phyloP scores from a whole-genome alignment of 2,113 vertebrate genomes.

The Ameiurus melas region DNA sequence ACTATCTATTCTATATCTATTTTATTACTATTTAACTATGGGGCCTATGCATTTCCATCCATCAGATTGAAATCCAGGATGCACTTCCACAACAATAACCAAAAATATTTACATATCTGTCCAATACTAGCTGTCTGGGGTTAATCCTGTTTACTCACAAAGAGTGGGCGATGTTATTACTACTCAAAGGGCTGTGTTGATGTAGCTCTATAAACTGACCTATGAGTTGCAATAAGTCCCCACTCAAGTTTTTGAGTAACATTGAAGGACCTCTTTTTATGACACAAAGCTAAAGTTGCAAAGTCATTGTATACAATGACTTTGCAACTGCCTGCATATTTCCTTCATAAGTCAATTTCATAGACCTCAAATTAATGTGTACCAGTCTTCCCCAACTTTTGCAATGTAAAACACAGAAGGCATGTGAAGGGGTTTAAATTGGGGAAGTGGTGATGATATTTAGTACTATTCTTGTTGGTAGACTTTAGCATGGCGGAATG shows the following conservation, averaged over 20 bases:
- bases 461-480: no score
- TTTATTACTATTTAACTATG: not conserved
- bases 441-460: no score
- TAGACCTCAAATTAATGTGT: no score
- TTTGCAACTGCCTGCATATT: no score
- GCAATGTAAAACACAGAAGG: no score
- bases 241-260: not conserved
- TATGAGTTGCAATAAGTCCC: not conserved
- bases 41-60: not conserved
- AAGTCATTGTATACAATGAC: not conserved
- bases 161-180: constrained; percentile 13
- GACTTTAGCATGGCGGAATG: no score
- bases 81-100: not conserved
- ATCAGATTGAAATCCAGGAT: not conserved
- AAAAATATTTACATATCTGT: constrained; percentile 3
- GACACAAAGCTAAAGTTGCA: not conserved
- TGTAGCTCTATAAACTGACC: not conserved
- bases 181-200: not conserved
- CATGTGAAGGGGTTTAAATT: no score
- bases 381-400: no score
- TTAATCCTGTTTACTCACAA: constrained; percentile 11
- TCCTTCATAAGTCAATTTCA: no score
- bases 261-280: not conserved
- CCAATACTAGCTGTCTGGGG: not conserved
- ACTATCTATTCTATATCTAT: not conserved